These are phyloP conservation scores for Xiphophorus maculatus DNA, from an alignment of 2,113 vertebrate species.

Conservation along the genomic window DNA sequence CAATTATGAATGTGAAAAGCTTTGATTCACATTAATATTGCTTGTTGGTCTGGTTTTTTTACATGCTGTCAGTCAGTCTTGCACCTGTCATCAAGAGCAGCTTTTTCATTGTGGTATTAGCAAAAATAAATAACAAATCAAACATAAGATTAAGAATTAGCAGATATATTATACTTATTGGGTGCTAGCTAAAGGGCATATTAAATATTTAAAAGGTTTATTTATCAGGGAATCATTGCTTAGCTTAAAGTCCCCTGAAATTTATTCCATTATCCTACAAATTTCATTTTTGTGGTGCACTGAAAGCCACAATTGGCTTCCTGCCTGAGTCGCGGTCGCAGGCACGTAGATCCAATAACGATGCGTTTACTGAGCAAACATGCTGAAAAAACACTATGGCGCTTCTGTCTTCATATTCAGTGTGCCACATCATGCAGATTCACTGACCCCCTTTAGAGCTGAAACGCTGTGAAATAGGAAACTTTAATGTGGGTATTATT, in stretches of 20 bases:
- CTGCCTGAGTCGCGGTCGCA: conserved; percentile 18
- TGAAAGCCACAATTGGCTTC: conserved; percentile 26
- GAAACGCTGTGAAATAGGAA: conserved; percentile 63
- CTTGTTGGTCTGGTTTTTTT: neutral
- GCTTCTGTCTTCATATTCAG: conserved; percentile 60
- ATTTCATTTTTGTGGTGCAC: conserved; percentile 23
- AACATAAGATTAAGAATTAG: neutral
- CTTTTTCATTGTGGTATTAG: neutral
- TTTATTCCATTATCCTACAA: conserved; percentile 5
- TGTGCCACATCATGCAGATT: conserved; percentile 57
- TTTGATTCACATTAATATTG: neutral
- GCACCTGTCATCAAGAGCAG: neutral
- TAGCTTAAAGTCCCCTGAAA: conserved; percentile 6
- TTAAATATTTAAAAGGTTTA: neutral
- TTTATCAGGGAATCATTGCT: neutral
- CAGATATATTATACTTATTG: neutral
- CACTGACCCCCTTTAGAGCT: conserved; percentile 52
- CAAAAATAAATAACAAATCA: too few relatives aligned
- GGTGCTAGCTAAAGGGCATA: neutral
- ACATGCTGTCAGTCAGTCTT: neutral
- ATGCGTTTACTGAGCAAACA: conserved; percentile 57
- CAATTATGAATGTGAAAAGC: neutral
- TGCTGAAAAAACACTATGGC: conserved; percentile 45
- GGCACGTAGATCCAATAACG: conserved; percentile 61
- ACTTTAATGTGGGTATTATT: conserved; percentile 62